Percentiles rank a stretch among this genome's conserved stretches.
Evolutionary conservation across 2,888 invertebrate species (phyloP).

Genomic region (Teleogryllus oceanicus): DNA sequence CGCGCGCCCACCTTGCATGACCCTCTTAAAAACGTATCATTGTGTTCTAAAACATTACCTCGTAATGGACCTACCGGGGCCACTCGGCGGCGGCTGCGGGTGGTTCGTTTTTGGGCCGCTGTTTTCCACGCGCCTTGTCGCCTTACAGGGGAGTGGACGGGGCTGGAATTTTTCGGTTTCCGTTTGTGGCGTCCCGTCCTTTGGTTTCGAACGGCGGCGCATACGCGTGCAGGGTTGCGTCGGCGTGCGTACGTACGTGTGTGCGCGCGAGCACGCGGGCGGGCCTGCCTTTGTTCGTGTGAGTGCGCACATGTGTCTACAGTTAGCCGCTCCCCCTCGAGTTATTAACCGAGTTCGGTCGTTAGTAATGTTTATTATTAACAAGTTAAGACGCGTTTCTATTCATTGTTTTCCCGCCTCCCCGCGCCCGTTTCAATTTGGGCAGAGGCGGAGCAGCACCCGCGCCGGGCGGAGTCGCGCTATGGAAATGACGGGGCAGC

Average conservation of each 20-base stretch:
- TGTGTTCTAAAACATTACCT: constrained; percentile 10
- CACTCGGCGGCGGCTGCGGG: background rate
- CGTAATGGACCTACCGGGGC: background rate
- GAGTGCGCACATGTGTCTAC: background rate
- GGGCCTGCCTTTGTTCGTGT: too few species aligned
- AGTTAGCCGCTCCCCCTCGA: background rate
- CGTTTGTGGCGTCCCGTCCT: too few species aligned
- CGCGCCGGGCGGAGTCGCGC: too few species aligned
- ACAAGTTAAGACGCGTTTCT: background rate
- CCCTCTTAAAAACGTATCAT: constrained; percentile 18
- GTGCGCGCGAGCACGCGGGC: too few species aligned
- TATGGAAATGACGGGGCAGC: too few species aligned
- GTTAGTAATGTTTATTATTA: constrained; percentile 18
- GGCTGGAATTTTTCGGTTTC: too few species aligned
- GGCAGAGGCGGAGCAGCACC: too few species aligned
- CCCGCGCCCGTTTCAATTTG: background rate
- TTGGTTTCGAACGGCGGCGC: too few species aligned
- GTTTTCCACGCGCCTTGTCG: background rate
- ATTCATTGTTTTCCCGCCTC: constrained; percentile 6
- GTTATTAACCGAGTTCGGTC: constrained; percentile 6
- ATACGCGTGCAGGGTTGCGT: too few species aligned
- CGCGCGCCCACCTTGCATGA: constrained; percentile 18
- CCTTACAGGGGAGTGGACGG: background rate
- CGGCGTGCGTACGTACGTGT: too few species aligned
- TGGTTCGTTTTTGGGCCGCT: background rate